Base-by-base conservation (phyloP, 2,797 vertebrate species). In the Neosalanx taihuensis region DNA sequence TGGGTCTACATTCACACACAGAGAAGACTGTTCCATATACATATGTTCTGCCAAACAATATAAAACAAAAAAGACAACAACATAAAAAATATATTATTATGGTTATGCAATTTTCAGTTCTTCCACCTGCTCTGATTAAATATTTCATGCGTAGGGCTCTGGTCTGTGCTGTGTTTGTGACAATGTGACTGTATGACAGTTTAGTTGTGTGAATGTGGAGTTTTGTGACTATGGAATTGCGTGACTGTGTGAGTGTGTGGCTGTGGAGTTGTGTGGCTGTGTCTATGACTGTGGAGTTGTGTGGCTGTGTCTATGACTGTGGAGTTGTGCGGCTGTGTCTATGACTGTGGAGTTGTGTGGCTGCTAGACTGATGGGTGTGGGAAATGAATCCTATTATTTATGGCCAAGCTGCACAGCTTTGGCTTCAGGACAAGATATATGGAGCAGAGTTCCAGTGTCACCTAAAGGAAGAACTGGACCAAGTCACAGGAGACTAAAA, bases 141-240 rank as follows among this genome's bases (percentile, higher is more conserved):
- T 90, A 91, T 92, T 92, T 92, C 81, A 92, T 85, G 80, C 20
- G 78, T 79, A 75, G 75, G 77, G 82, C 3, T 56, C 17, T n/a
- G 51, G 17, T n/a, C 51, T 56, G 51, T 7, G 18, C 18, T n/a
- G 51, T 81, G 81, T 79, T 81, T 75, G 67, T 61, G 41, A 46
- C 10, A 35, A 6, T 46, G 41, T 46, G 12, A 46, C 7, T 46
- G 41, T 46, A 1, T 41, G 37, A 41, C 37, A 10, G 37, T 41
- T 7, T 2, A 10, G 37, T 41, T 41, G 37, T 41, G 37, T 41
- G 64, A 5, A 66, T 69, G 78, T 76, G 64, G 65, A 76, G 76
- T 59, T 74, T 67, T 68, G 72, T 70, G 65, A 64, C 59, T 31
- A 60, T 72, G 18, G 74, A 23, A 9, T 20, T 26, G 23, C 68